These are phyloP conservation scores for Strix uralensis DNA, from an alignment of 2,113 vertebrate species.

Conservation along the genomic window DNA sequence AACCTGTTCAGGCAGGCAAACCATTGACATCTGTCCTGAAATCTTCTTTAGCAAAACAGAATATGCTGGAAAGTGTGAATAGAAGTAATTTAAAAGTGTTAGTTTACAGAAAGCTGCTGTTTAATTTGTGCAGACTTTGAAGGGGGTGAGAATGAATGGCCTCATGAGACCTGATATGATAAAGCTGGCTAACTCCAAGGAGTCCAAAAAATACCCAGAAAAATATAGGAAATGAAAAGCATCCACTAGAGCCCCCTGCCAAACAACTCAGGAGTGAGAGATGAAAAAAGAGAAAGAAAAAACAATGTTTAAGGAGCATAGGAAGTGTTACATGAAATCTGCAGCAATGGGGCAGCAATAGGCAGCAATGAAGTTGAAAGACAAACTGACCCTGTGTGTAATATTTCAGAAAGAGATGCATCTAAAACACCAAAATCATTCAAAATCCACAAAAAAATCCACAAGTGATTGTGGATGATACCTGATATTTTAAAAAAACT, in stretches of 20 bases:
- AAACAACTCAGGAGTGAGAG: background rate
- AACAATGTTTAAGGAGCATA: background rate
- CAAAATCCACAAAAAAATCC: background rate
- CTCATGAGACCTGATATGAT: background rate
- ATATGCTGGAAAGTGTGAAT: slow-evolving; percentile 4
- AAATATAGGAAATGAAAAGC: background rate
- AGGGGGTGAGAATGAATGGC: background rate
- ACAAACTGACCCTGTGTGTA: background rate
- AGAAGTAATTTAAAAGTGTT: slow-evolving; percentile 52
- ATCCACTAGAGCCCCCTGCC: background rate
- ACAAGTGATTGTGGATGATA: background rate
- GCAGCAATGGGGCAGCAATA: background rate
- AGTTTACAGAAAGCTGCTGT: background rate
- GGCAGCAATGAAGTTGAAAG: background rate
- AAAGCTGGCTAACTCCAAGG: background rate
- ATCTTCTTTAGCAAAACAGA: background rate
- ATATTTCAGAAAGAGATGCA: background rate
- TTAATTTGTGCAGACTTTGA: slow-evolving; percentile 17
- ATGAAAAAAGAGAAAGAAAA: background rate
- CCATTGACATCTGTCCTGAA: background rate
- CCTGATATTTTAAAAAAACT: background rate
- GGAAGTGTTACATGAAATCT: background rate
- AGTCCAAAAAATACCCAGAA: background rate
- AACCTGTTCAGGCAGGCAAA: slow-evolving; percentile 18
- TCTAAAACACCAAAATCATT: background rate